Evolutionary conservation across 2,797 vertebrate species (phyloP).

Genomic region (Ctenochaetus hawaiiensis): DNA sequence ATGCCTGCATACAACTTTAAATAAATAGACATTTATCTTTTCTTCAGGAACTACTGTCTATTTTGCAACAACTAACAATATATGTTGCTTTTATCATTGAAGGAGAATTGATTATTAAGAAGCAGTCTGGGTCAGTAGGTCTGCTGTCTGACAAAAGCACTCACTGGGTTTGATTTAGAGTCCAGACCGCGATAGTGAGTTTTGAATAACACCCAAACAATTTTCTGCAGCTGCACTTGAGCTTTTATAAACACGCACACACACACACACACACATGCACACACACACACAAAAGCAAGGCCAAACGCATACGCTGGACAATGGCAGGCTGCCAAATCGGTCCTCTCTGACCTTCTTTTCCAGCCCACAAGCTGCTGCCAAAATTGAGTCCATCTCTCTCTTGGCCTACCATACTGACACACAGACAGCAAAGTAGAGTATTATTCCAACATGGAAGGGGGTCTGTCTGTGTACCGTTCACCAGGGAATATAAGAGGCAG

Average conservation of each 20-base stretch:
- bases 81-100: constrained; percentile 1
- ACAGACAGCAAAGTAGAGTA: constrained; percentile 30
- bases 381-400: constrained; percentile 66
- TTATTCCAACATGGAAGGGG: constrained; percentile 40
- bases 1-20: too few species aligned
- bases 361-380: constrained; percentile 77
- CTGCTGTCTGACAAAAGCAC: constrained; percentile 30
- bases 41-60: not conserved
- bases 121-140: constrained; percentile 50
- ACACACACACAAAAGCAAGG: constrained; percentile 6
- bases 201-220: constrained; percentile 59
- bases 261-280: constrained; percentile 13
- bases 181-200: constrained; percentile 13
- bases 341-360: constrained; percentile 78
- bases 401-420: constrained; percentile 47
- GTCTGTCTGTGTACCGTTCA: constrained; percentile 51
- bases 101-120: constrained; percentile 36
- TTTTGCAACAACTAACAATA: not conserved
- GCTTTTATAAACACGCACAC: constrained; percentile 36
- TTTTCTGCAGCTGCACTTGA: constrained; percentile 51
- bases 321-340: constrained; percentile 60
- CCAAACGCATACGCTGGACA: constrained; percentile 35
- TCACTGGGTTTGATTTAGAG: constrained; percentile 45
- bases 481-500: constrained; percentile 43
- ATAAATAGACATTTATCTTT: not conserved